Evolutionary conservation across 2,888 invertebrate genomes (phyloP), one percentile per base, ranked within the genome.

Genomic region (Cremastobaeus sp.): DNA sequence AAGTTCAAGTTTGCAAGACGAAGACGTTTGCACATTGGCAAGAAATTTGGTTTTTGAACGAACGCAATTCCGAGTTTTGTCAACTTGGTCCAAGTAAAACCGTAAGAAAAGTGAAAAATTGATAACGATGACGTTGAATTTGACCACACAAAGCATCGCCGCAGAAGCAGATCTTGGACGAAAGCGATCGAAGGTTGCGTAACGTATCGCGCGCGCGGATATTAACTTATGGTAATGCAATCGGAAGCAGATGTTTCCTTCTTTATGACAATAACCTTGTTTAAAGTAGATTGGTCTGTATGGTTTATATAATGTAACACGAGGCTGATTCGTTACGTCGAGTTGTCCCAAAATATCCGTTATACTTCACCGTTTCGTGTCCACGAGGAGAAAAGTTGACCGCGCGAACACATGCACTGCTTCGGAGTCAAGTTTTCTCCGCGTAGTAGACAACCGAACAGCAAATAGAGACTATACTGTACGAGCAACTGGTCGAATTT

Each of bases 151-250:
- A 76, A 59, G 72, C 68, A 69, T 69, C 72, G 62, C 55, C 68
- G 55, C 68, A 69, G 76, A 76, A 72, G 76, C 76, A 69, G 72
- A 66, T 76, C 72, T 66, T 76, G 73, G 72, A 75, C 50, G 71
- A 68, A 68, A 75, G 52, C 52, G 70, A 65, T 69, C 65, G 64
- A 72, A 76, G 54, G 60, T 54, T 62, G 39, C 70, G 62, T 66
- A 62, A 70, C 55, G 45, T 66, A 57, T 47, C 25, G 57, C 75
- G 71, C 76, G 72, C 72, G 76, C 68, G 68, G 52, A 57, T 54
- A 41, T 68, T 30, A 59, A 55, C 66, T 59, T 30, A 59, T 70
- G 74, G 74, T 74, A 71, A 65, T 32, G 15, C 65, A 50, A 35
- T 39, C 60, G 50, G 50, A 73, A 45, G 39, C 11, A 55, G 50